Base-by-base conservation (phyloP, 2,113 vertebrate genomes). In the Progne subis region DNA sequence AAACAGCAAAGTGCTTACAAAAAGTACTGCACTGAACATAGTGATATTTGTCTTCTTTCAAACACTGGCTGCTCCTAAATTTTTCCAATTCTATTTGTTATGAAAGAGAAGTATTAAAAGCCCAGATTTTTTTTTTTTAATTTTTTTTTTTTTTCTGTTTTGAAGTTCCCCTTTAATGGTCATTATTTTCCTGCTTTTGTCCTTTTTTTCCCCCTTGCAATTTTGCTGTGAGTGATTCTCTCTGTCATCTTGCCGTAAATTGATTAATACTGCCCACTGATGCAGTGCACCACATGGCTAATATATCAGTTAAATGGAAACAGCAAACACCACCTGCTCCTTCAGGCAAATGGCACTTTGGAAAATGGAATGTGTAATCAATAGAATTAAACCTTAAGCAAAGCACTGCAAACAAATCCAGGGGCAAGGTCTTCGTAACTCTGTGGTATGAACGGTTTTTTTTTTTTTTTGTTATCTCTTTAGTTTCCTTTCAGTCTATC, bases 291-390 rank as follows among this genome's bases (percentile, higher is more conserved):
- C 98, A 98, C 98, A 98, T 98, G 98, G 98, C 98, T 98, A 98
- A 98, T 98, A 98, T 97, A 98, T 98, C 98, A 98, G 98, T 98
- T 98, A 98, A 98, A 98, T 98, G 98, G 98, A 98, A 98, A 98
- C 97, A 95, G 98, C 98, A 98, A 98, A 98, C 98, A 98, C 98
- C 98, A 98, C 98, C 98, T 98, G 98, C 98, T 98, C 98, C 98
- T 98, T 98, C 98, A 98, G 96, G 98, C 98, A 98, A 98, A 98
- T 98, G 97, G 98, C 98, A 98, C 98, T 98, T 98, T 97, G 97
- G 97, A 98, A 98, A 98, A 98, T 98, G 98, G 98, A 98, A 98
- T 98, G 98, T 98, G 98, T 98, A 98, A 98, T 98, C 98, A 98
- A 98, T 98, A 98, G 98, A 98, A 98, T 98, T 98, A 98, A 98